phyloP scores from a whole-genome alignment of 2,113 vertebrate species.

The Plecturocebus donacophilus region DNA sequence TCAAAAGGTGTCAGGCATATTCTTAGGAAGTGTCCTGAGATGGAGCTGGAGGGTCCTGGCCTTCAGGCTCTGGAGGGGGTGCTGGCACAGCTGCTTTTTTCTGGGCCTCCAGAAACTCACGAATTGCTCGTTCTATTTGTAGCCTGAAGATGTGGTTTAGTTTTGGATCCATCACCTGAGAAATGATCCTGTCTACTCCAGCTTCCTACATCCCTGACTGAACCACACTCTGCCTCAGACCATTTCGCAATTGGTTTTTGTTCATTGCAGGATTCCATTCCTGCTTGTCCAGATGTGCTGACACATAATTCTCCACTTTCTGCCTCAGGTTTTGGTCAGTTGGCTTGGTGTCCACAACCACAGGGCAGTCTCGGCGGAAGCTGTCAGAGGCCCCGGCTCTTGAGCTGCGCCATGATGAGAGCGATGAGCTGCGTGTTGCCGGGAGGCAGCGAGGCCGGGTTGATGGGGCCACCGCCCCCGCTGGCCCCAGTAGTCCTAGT shows the following conservation, averaged over 20 bases:
- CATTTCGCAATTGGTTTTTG: constrained; percentile 97
- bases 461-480: constrained; percentile 75
- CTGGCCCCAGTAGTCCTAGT: constrained; percentile 38
- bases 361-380: constrained; percentile 95
- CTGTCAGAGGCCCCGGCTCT: constrained; percentile 96
- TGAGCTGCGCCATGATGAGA: constrained; percentile 95
- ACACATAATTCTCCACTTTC: constrained; percentile 98
- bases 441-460: constrained; percentile 88
- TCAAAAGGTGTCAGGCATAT: constrained; percentile 65
- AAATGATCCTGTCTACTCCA: constrained; percentile 95
- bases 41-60: constrained; percentile 86
- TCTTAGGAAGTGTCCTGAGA: constrained; percentile 91
- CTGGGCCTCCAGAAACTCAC: constrained; percentile 91
- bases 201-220: constrained; percentile 97
- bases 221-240: constrained; percentile 94
- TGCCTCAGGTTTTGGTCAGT: constrained; percentile 98
- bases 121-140: constrained; percentile 96
- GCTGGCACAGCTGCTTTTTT: constrained; percentile 86
- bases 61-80: constrained; percentile 89
- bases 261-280: constrained; percentile 98
- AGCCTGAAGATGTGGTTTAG: constrained; percentile 94
- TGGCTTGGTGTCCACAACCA: constrained; percentile 99
- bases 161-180: constrained; percentile 91
- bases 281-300: constrained; percentile 94
- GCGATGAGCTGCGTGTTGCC: constrained; percentile 95